A percentile compares a stretch with the other conserved stretches of the same genome.
These are phyloP conservation scores for Heliangelus exortis DNA, from an alignment of 2,797 vertebrate genomes.

Conservation along the genomic window DNA sequence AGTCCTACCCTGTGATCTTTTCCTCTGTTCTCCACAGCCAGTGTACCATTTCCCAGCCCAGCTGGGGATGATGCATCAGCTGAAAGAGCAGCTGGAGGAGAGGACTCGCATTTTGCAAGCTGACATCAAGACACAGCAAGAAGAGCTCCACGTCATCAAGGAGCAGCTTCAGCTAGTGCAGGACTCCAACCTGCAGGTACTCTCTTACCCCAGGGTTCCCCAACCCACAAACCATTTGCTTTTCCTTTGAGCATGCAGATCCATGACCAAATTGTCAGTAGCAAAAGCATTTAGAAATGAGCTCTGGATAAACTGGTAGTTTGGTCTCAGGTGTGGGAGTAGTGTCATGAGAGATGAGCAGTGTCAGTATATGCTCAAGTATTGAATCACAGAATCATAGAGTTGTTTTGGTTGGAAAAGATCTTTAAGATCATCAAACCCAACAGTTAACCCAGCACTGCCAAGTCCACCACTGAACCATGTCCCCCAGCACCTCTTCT, in stretches of 20 bases:
- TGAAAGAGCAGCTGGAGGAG: constrained; percentile 89
- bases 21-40: constrained; percentile 51
- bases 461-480: too few relatives aligned
- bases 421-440: too few relatives aligned
- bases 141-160: constrained; percentile 88
- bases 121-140: constrained; percentile 87
- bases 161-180: constrained; percentile 88
- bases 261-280: neutral
- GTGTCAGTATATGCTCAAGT: neutral
- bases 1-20: neutral
- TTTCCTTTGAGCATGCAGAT: neutral
- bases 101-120: constrained; percentile 86
- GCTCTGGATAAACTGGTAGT: neutral
- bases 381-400: neutral
- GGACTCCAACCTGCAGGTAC: constrained; percentile 85
- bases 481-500: too few relatives aligned
- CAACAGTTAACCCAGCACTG: too few relatives aligned
- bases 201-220: fast-evolving
- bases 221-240: neutral
- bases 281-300: neutral
- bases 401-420: too few relatives aligned
- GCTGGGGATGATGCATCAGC: constrained; percentile 86
- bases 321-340: neutral
- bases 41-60: constrained; percentile 84
- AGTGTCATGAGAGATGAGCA: fast-evolving